A percentile compares a stretch with the other conserved stretches of the same genome.
phyloP scores from a whole-genome alignment of 2,888 invertebrate genomes.

The Phyto melanocephala region DNA sequence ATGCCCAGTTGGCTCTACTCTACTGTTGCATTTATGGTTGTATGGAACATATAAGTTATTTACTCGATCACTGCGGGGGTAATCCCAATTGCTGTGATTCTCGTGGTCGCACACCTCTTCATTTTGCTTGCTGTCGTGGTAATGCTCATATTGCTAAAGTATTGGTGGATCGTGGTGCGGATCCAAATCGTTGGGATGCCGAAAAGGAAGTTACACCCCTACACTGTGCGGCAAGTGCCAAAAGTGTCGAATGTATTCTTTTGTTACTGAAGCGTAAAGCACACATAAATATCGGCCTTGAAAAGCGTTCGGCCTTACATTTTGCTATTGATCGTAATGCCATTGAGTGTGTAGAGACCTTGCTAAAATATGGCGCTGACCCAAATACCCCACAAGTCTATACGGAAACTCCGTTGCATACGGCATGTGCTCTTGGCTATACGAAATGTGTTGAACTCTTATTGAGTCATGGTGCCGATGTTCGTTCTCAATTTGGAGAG shows the following conservation, averaged over 20 bases:
- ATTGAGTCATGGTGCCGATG: constrained; percentile 88
- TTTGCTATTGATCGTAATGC: constrained; percentile 90
- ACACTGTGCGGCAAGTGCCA: constrained; percentile 85
- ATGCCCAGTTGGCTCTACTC: constrained; percentile 75
- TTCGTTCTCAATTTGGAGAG: constrained; percentile 85
- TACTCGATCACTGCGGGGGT: constrained; percentile 78
- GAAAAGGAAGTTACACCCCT: constrained; percentile 85
- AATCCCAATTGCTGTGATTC: constrained; percentile 84
- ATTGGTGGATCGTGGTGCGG: constrained; percentile 84
- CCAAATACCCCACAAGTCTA: constrained; percentile 91
- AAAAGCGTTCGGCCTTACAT: constrained; percentile 87
- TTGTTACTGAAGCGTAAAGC: constrained; percentile 86
- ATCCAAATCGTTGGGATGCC: constrained; percentile 86
- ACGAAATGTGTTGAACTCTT: constrained; percentile 85
- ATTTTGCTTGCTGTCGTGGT: constrained; percentile 88
- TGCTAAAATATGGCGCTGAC: constrained; percentile 88
- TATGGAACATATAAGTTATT: constrained; percentile 71
- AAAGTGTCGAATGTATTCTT: constrained; percentile 79
- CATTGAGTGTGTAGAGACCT: constrained; percentile 85
- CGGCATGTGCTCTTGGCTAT: constrained; percentile 87
- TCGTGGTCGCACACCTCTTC: constrained; percentile 85
- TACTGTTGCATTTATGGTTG: constrained; percentile 75
- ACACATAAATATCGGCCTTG: constrained; percentile 87
- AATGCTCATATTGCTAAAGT: constrained; percentile 85
- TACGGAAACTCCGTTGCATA: constrained; percentile 91